Base-by-base conservation (phyloP, 2,888 invertebrate genomes). In the Tetanocera ferruginea region DNA sequence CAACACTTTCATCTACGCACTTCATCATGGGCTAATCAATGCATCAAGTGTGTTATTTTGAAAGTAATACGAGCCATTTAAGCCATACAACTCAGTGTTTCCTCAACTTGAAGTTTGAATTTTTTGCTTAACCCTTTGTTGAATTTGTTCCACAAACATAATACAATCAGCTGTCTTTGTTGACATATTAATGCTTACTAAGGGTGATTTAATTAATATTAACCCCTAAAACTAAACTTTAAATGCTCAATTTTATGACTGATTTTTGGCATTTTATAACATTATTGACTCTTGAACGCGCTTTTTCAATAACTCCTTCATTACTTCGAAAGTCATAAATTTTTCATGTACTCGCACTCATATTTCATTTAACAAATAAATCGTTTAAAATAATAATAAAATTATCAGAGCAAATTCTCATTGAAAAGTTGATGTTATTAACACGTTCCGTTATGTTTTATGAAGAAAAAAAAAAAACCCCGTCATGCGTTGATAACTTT, bases 401-500 rank as follows among this genome's bases (percentile, higher is more conserved):
- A 67, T 37, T 23, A 67, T 67, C 34, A 51, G 25, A n/a, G 64
- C 31, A 1, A 64, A 23, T 69, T 43, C 31, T 31, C 43, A 43
- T 43, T 51, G 28, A 25, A 51, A 69, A 69, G 14, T 49, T 49
- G 17, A 14, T 28, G 64, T 64, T 64, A n/a, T 34, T 31, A 31
- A 64, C 64, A 64, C 64, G 64, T 64, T 64, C 34, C 28, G 31
- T n/a, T n/a, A 8, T 55, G 55, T 19, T 55, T 19, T 55, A 23
- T 23, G 55, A 23, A n/a, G 11, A 52, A 52, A 19, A 19, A 31
- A 6, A 28, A 5, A 43, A 43, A 49, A 79, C 51, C 78, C 78
- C 76, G 66, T 69, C 67, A 51, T 76, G 75, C 70, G 71, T 86
- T 88, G 87, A 87, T 87, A 87, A 84, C 83, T 87, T 87, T 86